phyloP scores from a whole-genome alignment of 2,888 invertebrate species.

The Lithophane leautieri region DNA sequence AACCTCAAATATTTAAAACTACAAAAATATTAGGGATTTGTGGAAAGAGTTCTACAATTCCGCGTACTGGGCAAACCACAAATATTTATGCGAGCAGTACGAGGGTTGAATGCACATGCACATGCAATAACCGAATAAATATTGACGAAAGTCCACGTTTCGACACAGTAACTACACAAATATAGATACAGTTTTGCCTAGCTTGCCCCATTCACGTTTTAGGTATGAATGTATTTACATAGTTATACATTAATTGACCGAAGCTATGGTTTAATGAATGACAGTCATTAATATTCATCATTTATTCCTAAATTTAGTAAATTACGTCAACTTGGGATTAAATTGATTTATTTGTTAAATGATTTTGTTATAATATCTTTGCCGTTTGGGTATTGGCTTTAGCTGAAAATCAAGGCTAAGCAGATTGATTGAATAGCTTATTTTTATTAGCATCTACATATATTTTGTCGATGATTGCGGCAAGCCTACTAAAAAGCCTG shows the following conservation, averaged over 20 bases:
- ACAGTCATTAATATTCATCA: conserved; percentile 48
- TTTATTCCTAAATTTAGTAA: conserved; percentile 41
- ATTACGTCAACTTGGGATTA: conserved; percentile 21
- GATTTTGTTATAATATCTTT: conserved; percentile 6
- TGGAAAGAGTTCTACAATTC: conserved; percentile 27
- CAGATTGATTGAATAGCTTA: no score
- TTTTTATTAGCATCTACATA: neutral
- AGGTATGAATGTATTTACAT: conserved; percentile 57
- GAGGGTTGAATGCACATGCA: conserved; percentile 44
- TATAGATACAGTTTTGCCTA: conserved; percentile 12
- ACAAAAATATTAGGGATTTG: conserved; percentile 22
- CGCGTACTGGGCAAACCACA: conserved; percentile 41
- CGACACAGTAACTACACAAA: conserved; percentile 12
- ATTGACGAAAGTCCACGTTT: conserved; percentile 30
- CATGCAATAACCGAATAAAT: conserved; percentile 49
- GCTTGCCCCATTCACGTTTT: conserved; percentile 21
- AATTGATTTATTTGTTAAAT: conserved; percentile 24
- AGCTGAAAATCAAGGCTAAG: neutral
- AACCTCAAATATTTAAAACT: conserved; percentile 27
- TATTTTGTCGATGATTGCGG: neutral
- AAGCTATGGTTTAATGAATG: conserved; percentile 53
- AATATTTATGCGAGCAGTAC: conserved; percentile 24
- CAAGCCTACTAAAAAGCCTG: neutral
- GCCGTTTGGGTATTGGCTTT: neutral
- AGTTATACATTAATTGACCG: conserved; percentile 52